Evolutionary conservation across 2,113 vertebrate genomes (phyloP).

Genomic region (Micromys minutus): DNA sequence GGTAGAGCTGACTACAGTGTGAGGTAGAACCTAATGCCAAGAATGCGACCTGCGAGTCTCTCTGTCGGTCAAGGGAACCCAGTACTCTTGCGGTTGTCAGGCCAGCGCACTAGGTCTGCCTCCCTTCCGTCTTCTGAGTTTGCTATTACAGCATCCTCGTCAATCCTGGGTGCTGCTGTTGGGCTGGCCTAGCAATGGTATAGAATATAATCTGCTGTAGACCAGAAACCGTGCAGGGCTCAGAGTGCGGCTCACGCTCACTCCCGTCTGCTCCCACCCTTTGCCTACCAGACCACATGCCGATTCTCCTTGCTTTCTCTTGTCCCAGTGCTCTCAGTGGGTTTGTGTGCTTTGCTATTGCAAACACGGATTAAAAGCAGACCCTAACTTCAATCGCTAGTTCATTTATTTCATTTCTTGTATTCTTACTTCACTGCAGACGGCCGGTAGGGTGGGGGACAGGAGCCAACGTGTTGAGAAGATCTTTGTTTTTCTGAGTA

Average conservation of each 20-base stretch:
- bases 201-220: background rate
- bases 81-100: background rate
- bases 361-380: slow-evolving; percentile 40
- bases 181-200: background rate
- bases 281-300: background rate
- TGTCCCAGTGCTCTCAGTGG: background rate
- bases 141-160: background rate
- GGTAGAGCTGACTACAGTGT: background rate
- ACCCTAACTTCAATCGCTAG: slow-evolving; percentile 2
- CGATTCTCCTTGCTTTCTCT: background rate
- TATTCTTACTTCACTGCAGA: background rate
- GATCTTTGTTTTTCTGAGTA: background rate
- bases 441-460: background rate
- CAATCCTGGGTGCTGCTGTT: background rate
- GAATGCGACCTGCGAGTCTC: background rate
- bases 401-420: slow-evolving; percentile 22
- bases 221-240: background rate
- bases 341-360: slow-evolving; percentile 1
- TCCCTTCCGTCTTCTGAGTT: background rate
- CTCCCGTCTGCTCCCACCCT: background rate
- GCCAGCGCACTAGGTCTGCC: background rate
- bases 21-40: background rate
- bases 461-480: slow-evolving; percentile 1
- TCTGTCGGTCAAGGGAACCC: background rate
- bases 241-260: background rate